A percentile compares a stretch with the other conserved stretches of the same genome.
Conservation (phyloP, 2,113 vertebrate genomes). For the Propithecus coquereli region DNA sequence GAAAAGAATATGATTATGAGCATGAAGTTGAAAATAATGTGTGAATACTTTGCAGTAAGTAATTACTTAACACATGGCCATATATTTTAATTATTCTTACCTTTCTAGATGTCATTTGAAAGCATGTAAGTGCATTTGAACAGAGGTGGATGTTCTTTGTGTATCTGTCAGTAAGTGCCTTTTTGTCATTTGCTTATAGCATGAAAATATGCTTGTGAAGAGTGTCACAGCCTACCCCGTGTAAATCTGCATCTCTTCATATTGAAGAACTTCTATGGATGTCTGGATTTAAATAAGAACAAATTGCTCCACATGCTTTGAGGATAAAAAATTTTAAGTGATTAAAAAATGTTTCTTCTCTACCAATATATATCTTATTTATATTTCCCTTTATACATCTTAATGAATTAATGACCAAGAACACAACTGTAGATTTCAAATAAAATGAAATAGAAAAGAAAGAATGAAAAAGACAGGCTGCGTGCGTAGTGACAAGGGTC, state of each 20-base stretch:
- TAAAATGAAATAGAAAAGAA: slow-evolving; percentile 32
- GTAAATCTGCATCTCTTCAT: neutral
- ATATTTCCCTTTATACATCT: neutral
- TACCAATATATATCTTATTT: neutral
- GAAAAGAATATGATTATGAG: neutral
- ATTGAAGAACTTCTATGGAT: neutral
- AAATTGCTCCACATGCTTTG: neutral
- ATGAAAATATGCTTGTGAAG: neutral
- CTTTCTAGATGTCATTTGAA: neutral
- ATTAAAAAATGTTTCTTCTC: neutral
- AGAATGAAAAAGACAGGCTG: neutral
- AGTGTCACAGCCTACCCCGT: neutral
- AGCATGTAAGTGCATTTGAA: neutral
- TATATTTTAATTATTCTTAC: neutral
- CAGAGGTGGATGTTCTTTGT: neutral
- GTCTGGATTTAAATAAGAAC: slow-evolving; percentile 1
- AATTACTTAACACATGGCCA: neutral
- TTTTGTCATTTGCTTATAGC: neutral
- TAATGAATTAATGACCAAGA: slow-evolving; percentile 17
- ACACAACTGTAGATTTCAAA: slow-evolving; percentile 47
- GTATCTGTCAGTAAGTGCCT: neutral
- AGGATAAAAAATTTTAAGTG: neutral
- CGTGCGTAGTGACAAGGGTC: slow-evolving; percentile 15
- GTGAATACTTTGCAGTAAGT: neutral
- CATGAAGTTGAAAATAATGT: neutral